Conservation (phyloP, 2,888 invertebrate genomes). For the Lasioglossum leucozonium region DNA sequence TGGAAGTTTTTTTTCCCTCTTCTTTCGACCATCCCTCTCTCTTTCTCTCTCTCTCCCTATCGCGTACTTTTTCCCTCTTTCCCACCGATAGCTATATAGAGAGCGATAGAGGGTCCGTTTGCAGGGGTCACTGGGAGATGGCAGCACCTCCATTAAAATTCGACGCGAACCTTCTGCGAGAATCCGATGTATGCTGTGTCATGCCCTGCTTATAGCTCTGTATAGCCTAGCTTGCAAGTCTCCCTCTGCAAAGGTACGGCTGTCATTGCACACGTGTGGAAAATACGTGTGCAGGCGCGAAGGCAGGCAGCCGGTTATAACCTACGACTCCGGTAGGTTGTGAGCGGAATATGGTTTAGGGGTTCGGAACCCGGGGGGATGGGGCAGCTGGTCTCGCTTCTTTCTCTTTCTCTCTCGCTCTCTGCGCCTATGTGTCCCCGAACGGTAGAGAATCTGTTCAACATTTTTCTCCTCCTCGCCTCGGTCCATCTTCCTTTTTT, state of each 20-base stretch:
- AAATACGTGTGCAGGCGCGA: constrained; percentile 67
- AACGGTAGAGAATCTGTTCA: constrained; percentile 56
- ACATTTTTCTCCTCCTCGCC: constrained; percentile 48
- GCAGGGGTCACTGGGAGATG: constrained; percentile 80
- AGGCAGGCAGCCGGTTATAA: constrained; percentile 64
- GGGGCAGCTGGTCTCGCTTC: not conserved
- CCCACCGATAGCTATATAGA: constrained; percentile 54
- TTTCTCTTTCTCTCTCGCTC: not conserved
- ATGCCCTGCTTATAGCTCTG: constrained; percentile 64
- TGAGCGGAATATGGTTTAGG: constrained; percentile 74
- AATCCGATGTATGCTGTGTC: constrained; percentile 68
- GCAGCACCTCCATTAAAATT: constrained; percentile 79
- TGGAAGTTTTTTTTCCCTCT: not conserved
- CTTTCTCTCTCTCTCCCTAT: constrained; percentile 19
- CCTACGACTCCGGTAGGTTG: constrained; percentile 65
- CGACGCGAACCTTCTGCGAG: constrained; percentile 76
- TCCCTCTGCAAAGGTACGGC: constrained; percentile 42
- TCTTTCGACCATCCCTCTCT: not conserved
- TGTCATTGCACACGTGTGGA: constrained; percentile 66
- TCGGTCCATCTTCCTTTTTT: constrained; percentile 17
- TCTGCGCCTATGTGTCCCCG: constrained; percentile 42
- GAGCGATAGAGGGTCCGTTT: constrained; percentile 31
- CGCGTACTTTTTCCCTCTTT: constrained; percentile 20
- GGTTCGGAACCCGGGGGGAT: constrained; percentile 35
- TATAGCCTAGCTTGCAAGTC: constrained; percentile 58